These are phyloP conservation scores for Cyanistes caeruleus DNA, from an alignment of 2,113 vertebrate genomes.

Conservation along the genomic window DNA sequence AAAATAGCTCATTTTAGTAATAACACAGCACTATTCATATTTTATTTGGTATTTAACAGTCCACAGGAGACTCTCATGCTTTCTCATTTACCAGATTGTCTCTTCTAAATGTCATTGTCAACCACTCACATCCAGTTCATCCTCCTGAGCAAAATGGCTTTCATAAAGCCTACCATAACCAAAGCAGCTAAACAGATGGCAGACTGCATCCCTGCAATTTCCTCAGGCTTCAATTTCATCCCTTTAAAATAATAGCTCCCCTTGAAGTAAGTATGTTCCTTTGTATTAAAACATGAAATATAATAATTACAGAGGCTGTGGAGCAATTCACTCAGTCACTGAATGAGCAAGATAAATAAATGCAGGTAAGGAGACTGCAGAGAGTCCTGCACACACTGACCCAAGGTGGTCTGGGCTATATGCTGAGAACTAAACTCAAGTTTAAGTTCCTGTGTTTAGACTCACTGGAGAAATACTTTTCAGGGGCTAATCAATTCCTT, in stretches of 20 bases:
- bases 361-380: neutral
- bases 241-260: neutral
- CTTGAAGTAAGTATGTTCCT: neutral
- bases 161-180: neutral
- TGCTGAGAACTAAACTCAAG: neutral
- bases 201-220: neutral
- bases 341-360: neutral
- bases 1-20: slow-evolving; percentile 58
- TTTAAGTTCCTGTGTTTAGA: neutral
- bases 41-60: slow-evolving; percentile 48
- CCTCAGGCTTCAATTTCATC: neutral
- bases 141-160: slow-evolving; percentile 20
- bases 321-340: neutral
- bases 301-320: neutral
- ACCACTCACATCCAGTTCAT: slow-evolving; percentile 5
- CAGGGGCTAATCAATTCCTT: neutral
- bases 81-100: slow-evolving; percentile 25
- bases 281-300: neutral
- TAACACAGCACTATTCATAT: slow-evolving; percentile 20
- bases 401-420: neutral
- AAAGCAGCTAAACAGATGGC: slow-evolving; percentile 29
- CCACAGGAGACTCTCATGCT: neutral
- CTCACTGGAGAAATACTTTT: neutral
- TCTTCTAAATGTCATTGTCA: slow-evolving; percentile 51
- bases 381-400: neutral